These are phyloP conservation scores for Ameiurus melas DNA, from an alignment of 2,113 vertebrate genomes.

Conservation along the genomic window DNA sequence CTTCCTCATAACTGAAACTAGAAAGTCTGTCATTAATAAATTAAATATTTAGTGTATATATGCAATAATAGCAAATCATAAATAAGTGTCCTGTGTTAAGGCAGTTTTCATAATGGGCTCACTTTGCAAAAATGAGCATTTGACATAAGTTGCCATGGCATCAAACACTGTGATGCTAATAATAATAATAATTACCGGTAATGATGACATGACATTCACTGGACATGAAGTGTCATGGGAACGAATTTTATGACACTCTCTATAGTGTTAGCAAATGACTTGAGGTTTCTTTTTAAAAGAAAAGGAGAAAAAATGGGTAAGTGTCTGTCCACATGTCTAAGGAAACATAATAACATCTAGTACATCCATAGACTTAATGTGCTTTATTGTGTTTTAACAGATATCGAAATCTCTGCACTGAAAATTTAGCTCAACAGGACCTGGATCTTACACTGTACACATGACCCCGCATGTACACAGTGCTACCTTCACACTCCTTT, in stretches of 20 bases:
- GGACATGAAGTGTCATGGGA: background rate
- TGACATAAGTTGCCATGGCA: background rate
- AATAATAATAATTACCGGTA: background rate
- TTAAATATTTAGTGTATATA: background rate
- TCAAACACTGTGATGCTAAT: background rate
- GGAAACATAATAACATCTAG: background rate
- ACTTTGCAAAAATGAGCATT: background rate
- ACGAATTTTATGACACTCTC: background rate
- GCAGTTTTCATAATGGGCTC: background rate
- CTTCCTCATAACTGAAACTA: background rate
- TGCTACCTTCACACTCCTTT: background rate
- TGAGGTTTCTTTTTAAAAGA: background rate
- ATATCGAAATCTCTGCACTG: conserved; percentile 31
- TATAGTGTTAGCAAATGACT: background rate
- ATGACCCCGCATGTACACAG: conserved; percentile 1
- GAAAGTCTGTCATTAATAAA: background rate
- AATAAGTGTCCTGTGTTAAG: background rate
- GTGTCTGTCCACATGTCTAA: background rate
- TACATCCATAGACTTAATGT: conserved; percentile 9
- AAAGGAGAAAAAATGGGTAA: background rate
- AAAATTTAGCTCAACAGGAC: conserved; percentile 10
- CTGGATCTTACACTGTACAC: conserved; percentile 21
- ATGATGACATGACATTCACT: background rate
- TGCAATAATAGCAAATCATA: background rate
- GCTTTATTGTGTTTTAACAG: conserved; percentile 11